Evolutionary conservation across 1,140 invertebrate species (phyloP), one percentile per base, ranked within the genome.

Genomic region (Ips nitidus): DNA sequence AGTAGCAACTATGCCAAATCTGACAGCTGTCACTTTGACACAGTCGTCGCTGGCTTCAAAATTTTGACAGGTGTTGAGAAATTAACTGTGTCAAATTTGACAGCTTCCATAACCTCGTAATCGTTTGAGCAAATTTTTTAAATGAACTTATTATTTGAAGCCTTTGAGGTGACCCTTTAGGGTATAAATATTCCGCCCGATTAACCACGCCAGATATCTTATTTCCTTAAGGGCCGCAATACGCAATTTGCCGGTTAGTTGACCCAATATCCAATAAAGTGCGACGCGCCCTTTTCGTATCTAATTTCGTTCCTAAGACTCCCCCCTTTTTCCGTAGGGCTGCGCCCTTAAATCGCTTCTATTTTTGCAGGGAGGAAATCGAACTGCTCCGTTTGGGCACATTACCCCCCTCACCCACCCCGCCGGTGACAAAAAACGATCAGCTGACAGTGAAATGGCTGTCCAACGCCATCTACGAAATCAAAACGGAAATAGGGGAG

Each of bases 391-490:
- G 74, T 6, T 68, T 68, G 47, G 75, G 75, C 41, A 8, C 8
- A 2, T 22, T 38, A 5, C 56, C 36, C 40, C 41, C 52, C 52
- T 56, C 67, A 39, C 65, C 50, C 41, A 52, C 67, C 22, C 63
- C 73, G 4, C 56, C 70, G 41, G 58, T 78, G 61, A 76, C 77
- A 39, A 80, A 78, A 67, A 83, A 83, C 75, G 82, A 83, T 43
- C 79, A 79, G 36, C 69, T 83, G 50, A 82, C 80, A 1, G 47
- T 82, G 37, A 81, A 82, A 73, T 83, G 82, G 82, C 74, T 83
- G 52, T 76, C 80, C 41, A 76, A 76, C 45, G 65, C 75, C 6
- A 71, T 83, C 5, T 60, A 72, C 50, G 81, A 83, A 72, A 59
- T 83, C 50, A 77, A 79, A 60, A 76, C 72, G 4, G 82, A 83